phyloP scores from a whole-genome alignment of 2,888 invertebrate genomes.

The Suillia variegata region DNA sequence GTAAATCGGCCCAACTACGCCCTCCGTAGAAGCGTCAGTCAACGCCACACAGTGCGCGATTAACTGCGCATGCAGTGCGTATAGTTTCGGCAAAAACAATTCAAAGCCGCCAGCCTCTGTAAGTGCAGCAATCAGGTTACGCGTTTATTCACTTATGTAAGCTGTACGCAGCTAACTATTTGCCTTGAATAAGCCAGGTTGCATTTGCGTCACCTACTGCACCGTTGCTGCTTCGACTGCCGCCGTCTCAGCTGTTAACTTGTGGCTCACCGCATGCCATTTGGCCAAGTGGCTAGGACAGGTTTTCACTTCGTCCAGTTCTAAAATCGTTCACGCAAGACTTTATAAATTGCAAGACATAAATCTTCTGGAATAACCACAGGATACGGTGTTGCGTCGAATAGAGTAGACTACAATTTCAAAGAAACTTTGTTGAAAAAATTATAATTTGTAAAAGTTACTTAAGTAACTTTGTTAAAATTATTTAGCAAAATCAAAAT shows the following conservation, averaged over 20 bases:
- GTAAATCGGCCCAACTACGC: slow-evolving; percentile 13
- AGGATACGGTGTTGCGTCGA: neutral
- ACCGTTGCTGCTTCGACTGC: neutral
- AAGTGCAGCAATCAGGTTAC: slow-evolving; percentile 8
- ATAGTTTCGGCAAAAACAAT: slow-evolving; percentile 18
- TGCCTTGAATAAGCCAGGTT: slow-evolving; percentile 16
- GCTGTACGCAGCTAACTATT: slow-evolving; percentile 8
- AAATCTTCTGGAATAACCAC: neutral
- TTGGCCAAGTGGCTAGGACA: slow-evolving; percentile 38
- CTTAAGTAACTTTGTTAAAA: neutral
- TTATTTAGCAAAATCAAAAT: neutral
- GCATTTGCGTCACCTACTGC: slow-evolving; percentile 5
- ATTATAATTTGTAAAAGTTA: neutral
- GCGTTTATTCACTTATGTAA: slow-evolving; percentile 9
- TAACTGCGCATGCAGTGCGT: slow-evolving; percentile 7
- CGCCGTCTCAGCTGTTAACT: slow-evolving; percentile 19
- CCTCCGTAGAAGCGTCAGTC: slow-evolving; percentile 11
- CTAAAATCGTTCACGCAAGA: neutral
- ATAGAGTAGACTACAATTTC: neutral
- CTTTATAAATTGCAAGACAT: neutral
- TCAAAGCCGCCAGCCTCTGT: slow-evolving; percentile 13
- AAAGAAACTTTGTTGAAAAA: neutral
- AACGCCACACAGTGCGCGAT: slow-evolving; percentile 10
- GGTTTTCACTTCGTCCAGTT: neutral
- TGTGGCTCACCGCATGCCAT: slow-evolving; percentile 52